phyloP scores from a whole-genome alignment of 1,140 invertebrate genomes.

The Polypedilum vanderplanki region DNA sequence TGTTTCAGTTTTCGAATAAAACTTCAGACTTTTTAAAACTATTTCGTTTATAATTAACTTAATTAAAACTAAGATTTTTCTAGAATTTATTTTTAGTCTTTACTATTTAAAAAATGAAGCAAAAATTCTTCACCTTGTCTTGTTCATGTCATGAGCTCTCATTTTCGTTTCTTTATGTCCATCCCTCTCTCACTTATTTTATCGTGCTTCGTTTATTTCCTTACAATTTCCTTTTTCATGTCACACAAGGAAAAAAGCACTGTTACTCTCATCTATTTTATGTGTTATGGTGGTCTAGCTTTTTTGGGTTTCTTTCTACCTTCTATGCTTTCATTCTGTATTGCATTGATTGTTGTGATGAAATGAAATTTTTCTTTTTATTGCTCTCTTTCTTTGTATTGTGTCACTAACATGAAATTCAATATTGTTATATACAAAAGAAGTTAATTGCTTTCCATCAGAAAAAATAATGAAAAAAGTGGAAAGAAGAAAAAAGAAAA shows the following conservation, averaged over 20 bases:
- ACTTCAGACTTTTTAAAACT: too few species aligned
- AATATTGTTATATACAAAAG: background rate
- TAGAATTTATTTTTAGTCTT: too few species aligned
- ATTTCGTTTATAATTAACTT: too few species aligned
- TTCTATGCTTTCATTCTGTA: background rate
- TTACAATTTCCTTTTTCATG: background rate
- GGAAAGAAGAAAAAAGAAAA: too few species aligned
- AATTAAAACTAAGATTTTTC: too few species aligned
- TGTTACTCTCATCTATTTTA: too few species aligned
- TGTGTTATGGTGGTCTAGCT: background rate
- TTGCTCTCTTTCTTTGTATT: background rate
- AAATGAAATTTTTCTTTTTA: slow-evolving; percentile 1
- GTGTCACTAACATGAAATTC: slow-evolving; percentile 12
- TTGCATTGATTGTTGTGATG: slow-evolving; percentile 5
- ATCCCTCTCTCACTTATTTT: background rate
- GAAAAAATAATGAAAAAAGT: too few species aligned
- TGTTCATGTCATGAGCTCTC: too few species aligned
- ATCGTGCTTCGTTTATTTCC: slow-evolving; percentile 12
- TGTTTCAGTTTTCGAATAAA: too few species aligned
- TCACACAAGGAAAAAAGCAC: background rate
- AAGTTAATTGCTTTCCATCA: slow-evolving; percentile 9
- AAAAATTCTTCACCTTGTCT: background rate
- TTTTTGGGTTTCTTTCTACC: background rate
- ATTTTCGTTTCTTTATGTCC: background rate
- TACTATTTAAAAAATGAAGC: too few species aligned